phyloP scores from a whole-genome alignment of 2,797 vertebrate species.

The Sylvilagus floridanus region DNA sequence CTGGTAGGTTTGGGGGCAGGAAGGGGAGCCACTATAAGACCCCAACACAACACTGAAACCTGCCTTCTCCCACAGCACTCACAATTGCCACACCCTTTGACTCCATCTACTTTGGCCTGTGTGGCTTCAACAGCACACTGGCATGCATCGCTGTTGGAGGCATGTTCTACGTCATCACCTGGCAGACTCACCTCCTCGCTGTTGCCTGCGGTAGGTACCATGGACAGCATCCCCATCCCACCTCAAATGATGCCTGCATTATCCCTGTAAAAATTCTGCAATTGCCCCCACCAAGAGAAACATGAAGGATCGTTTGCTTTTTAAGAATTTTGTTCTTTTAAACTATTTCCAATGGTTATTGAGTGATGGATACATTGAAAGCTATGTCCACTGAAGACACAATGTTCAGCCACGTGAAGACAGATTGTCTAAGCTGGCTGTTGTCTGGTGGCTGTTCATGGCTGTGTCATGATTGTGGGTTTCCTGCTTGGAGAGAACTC shows the following conservation, averaged over 20 bases:
- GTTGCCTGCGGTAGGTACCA: conserved; percentile 90
- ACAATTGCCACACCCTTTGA: conserved; percentile 92
- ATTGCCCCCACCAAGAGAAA: neutral
- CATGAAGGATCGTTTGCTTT: neutral
- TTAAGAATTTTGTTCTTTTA: neutral
- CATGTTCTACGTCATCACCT: conserved; percentile 94
- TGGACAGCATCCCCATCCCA: rapidly evolving
- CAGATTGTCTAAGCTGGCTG: neutral
- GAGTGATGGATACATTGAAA: neutral
- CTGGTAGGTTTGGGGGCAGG: rapidly evolving
- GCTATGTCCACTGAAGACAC: neutral
- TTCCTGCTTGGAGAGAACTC: neutral
- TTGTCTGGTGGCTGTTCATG: rapidly evolving
- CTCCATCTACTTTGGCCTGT: conserved; percentile 93
- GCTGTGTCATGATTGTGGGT: neutral
- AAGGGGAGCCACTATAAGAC: rapidly evolving
- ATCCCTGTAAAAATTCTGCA: neutral
- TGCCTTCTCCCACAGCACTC: conserved; percentile 87
- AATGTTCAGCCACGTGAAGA: neutral
- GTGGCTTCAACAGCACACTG: conserved; percentile 94
- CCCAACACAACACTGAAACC: rapidly evolving
- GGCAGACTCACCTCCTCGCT: conserved; percentile 94
- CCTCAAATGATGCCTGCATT: rapidly evolving
- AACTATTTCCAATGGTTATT: neutral
- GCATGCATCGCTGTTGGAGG: conserved; percentile 94